Conservation (phyloP, 2,797 vertebrate genomes). For the Nannoperca australis region DNA sequence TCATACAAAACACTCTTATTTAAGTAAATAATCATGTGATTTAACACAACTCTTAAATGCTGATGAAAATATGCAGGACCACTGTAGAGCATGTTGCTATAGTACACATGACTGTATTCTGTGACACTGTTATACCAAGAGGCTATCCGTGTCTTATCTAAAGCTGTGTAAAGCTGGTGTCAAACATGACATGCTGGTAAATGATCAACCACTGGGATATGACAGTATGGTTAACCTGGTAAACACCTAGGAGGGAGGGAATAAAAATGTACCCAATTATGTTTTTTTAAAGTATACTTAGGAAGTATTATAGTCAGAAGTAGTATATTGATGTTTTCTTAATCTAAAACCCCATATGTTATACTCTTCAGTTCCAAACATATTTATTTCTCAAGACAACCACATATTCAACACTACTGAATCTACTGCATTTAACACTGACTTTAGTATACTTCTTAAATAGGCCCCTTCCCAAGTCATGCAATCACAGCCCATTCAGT, state of each 20-base stretch:
- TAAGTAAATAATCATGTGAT: not conserved
- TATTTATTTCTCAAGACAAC: not conserved
- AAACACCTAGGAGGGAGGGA: conserved; percentile 26
- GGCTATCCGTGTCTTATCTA: conserved; percentile 66
- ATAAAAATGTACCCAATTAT: not conserved
- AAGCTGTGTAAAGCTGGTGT: conserved; percentile 62
- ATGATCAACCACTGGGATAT: conserved; percentile 67
- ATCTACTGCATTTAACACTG: not conserved
- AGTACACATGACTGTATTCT: conserved; percentile 25
- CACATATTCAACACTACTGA: not conserved
- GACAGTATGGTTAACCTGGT: conserved; percentile 38
- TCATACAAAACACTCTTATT: not conserved
- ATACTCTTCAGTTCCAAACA: not conserved
- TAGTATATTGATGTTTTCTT: not conserved
- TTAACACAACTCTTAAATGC: not conserved
- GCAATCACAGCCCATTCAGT: not conserved
- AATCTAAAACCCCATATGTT: not conserved
- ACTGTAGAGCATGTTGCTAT: not conserved
- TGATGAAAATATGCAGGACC: conserved; percentile 1
- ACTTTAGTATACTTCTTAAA: not conserved
- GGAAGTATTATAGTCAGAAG: not conserved
- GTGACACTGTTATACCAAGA: conserved; percentile 46
- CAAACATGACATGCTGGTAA: conserved; percentile 66
- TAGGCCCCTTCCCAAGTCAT: not conserved
- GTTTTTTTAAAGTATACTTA: conserved; percentile 5